Evolutionary conservation across 2,797 vertebrate species (phyloP), one percentile per base, ranked within the genome.

Genomic region (Onychomys torridus): DNA sequence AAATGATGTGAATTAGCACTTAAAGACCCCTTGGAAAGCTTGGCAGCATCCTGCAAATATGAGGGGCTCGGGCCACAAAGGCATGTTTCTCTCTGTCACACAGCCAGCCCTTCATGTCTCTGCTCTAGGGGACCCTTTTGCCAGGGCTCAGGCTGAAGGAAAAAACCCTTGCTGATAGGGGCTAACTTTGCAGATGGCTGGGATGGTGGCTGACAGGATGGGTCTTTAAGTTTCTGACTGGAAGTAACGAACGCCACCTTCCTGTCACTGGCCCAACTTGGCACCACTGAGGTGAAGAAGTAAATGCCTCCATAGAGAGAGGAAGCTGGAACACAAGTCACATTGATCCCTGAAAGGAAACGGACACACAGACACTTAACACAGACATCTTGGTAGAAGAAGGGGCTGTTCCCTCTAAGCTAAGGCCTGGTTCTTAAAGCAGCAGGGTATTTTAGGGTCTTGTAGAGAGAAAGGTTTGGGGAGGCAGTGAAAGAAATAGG

Each of bases 401-500:
- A 90, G 81, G 46, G 34, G 6, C 1, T 23, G 19, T n/a, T 16
- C 40, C 55, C n/a, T 67, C 88, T 67, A 79, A 89, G 9, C 8
- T 23, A 57, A 69, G 34, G 46, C 21, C 0, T 11, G 59, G 17
- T 10, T 81, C 7, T 88, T 69, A 37, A 32, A 27, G 25, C 78
- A 40, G n/a, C 34, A 78, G 87, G 82, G 75, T 5, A 71, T 55
- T 71, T 90, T 85, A 25, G 92, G 89, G 65, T 77, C 37, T 95
- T 90, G 57, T 21, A 52, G 57, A 93, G 29, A 89, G 43, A 91
- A 46, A 61, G 69, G 63, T 92, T 90, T 81, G 34, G 89, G 52
- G 83, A 40, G 32, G 90, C 79, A 40, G 23, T 57, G 34, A 89
- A 94, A 89, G 87, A 85, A 86, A 69, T 23, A 91, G 82, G 52